Conservation (phyloP, 2,797 vertebrate genomes). For the Cossypha polioptera region DNA sequence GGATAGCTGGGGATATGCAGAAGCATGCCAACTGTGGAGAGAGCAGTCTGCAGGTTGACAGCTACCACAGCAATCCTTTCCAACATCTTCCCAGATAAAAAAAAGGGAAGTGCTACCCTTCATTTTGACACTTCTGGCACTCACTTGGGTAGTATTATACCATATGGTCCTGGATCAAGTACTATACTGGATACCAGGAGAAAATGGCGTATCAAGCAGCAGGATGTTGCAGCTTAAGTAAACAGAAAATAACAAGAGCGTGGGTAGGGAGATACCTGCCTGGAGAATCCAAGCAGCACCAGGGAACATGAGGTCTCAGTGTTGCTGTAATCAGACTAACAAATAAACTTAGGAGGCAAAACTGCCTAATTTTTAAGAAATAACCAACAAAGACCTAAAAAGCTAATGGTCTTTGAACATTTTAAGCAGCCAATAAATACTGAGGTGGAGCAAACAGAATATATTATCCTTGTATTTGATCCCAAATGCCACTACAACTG, state of each 20-base stretch:
- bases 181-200: neutral
- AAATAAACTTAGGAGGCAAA: neutral
- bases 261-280: neutral
- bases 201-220: neutral
- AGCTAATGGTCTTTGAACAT: neutral
- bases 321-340: neutral
- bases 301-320: neutral
- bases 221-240: neutral
- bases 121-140: neutral
- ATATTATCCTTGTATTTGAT: neutral
- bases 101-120: neutral
- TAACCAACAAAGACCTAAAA: neutral
- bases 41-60: neutral
- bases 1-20: neutral
- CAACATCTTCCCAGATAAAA: neutral
- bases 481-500: neutral
- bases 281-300: neutral
- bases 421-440: neutral
- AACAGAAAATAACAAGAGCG: neutral
- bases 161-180: neutral
- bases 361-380: neutral
- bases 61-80: neutral
- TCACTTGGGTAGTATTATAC: neutral
- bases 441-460: neutral
- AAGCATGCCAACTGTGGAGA: neutral